Evolutionary conservation across 1,140 invertebrate genomes (phyloP), one percentile per base, ranked within the genome.

Genomic region (Ladona fulva): DNA sequence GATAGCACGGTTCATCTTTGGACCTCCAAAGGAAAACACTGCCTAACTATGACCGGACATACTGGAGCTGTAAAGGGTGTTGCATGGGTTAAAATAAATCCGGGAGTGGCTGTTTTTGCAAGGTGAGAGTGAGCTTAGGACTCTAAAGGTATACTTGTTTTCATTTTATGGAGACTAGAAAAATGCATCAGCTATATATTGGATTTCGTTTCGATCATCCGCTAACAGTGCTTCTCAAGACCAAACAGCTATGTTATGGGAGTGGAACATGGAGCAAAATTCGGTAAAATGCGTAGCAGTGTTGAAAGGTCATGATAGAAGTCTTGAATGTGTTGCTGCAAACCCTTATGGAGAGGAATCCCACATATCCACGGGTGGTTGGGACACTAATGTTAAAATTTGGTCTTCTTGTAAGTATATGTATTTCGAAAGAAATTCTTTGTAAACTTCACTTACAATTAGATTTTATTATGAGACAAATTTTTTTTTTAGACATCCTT

Each of bases 1-100:
- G 97, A 99, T 84, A 94, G 95, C 83, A 95, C 94, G 59, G 82
- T 98, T 22, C 93, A 96, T 81, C 88, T 99, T 77, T 98, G 95
- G 95, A 93, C 90, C 19, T 87, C 87, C 8, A 92, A 93, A 86
- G 95, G 96, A 19, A 92, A 94, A 81, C 92, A 95, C 82, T 89
- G 92, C 79, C 85, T 95, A 42, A 93, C 92, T 5, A 93, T 97
- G 80, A 91, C 94, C 74, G 95, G 94, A 1, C 97, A 99, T 84
- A 90, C 89, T 42, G 92, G 90, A 42, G 93, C 93, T 24, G 89
- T 97, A 0, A 97, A 97, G 87, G 91, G 91, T 74, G 94, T 98
- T 0, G 86, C 90, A 24, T 98, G 96, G 96, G 88, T 97, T 75
- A 89, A 90, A 16, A 82, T 90, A 77, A 88, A 89, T 83, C 87